Conservation (phyloP, 1,140 invertebrate species). For the Leguminivora glycinivorella region DNA sequence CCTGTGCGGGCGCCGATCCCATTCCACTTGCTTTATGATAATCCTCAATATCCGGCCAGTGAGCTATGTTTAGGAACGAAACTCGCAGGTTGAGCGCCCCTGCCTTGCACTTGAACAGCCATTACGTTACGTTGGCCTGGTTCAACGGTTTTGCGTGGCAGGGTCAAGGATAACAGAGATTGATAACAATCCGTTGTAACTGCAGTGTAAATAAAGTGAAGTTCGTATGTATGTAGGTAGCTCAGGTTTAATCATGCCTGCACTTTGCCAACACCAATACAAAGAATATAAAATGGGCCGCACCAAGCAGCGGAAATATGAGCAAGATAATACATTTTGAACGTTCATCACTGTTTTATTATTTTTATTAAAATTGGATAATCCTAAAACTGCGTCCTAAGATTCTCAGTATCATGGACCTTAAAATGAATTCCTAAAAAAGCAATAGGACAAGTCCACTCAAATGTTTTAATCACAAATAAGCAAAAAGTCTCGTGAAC, state of each 20-base stretch:
- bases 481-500: constrained; percentile 9
- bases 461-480: constrained; percentile 13
- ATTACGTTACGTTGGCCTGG: neutral
- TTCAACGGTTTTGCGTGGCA: neutral
- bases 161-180: constrained; percentile 11
- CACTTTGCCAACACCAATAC: too few relatives aligned
- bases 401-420: too few relatives aligned
- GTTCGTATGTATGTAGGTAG: too few relatives aligned
- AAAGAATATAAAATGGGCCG: too few relatives aligned
- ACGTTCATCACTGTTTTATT: too few relatives aligned
- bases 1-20: constrained; percentile 62
- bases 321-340: too few relatives aligned
- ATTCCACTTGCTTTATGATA: constrained; percentile 72
- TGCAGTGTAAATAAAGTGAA: too few relatives aligned
- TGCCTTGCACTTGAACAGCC: constrained; percentile 11
- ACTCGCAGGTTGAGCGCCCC: constrained; percentile 30
- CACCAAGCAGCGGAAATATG: too few relatives aligned
- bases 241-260: too few relatives aligned
- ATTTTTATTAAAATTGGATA: too few relatives aligned
- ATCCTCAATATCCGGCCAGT: constrained; percentile 70
- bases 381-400: too few relatives aligned
- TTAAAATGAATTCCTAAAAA: neutral
- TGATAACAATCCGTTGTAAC: too few relatives aligned
- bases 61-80: constrained; percentile 53
- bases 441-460: neutral